Conservation (phyloP, 2,113 vertebrate genomes). For the Arvicanthis niloticus region DNA sequence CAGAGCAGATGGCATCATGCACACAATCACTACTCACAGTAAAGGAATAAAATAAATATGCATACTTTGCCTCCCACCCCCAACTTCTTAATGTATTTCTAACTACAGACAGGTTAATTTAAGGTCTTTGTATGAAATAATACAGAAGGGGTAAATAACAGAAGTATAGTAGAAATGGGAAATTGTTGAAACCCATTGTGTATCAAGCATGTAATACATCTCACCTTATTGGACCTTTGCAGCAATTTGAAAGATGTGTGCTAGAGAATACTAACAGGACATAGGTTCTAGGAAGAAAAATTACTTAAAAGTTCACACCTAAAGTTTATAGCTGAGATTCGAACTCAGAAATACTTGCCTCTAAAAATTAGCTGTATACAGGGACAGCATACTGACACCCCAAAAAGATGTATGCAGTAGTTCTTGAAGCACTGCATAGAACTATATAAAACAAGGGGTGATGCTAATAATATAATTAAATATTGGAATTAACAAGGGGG, state of each 20-base stretch:
- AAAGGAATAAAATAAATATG: constrained; percentile 5
- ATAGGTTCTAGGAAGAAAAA: not conserved
- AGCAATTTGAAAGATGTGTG: not conserved
- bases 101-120: constrained; percentile 36
- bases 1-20: not conserved
- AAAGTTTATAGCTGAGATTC: constrained; percentile 38
- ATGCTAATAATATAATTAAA: not conserved
- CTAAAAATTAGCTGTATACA: constrained; percentile 8
- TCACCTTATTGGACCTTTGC: constrained; percentile 9
- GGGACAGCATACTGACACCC: not conserved
- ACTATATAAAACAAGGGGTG: not conserved
- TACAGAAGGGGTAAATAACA: constrained; percentile 31
- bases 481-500: not conserved
- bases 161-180: not conserved
- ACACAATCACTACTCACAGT: not conserved
- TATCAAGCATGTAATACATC: not conserved
- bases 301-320: constrained; percentile 15
- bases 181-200: not conserved
- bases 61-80: not conserved
- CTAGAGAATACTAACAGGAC: not conserved
- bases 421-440: not conserved
- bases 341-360: constrained; percentile 18
- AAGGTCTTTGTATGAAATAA: not conserved
- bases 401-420: not conserved
- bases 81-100: constrained; percentile 34